Base-by-base conservation (phyloP, 2,797 vertebrate species). In the Sphenodon punctatus region DNA sequence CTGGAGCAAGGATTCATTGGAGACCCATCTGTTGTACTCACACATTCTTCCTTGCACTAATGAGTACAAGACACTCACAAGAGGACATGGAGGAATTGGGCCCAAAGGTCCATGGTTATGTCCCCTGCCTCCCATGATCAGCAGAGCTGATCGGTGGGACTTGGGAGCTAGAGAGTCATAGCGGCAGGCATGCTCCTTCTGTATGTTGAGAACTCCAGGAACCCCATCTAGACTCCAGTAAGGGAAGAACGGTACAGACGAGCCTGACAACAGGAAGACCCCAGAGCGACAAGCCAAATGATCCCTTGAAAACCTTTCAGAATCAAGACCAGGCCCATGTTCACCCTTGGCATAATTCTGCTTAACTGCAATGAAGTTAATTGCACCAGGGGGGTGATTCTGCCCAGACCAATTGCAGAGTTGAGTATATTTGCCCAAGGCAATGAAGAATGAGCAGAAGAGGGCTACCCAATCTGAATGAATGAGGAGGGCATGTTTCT, bases 71-170 rank as follows among this genome's bases (percentile, higher is more conserved):
- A 27, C 10, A 25, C 14, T 25, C 25, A 13, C 14, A 13, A 7
- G 8, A 6, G 7, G 23, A 3, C 60, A 59, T 49, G 74, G 32
- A 39, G 36, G 17, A 55, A 8, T 0, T 45, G 20, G 25, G 48
- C 32, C 1, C n/a, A n/a, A n/a, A n/a, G n/a, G n/a, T n/a, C n/a
- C n/a, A 8, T 61, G 51, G 15, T 36, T 9, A 9, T 89, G 60
- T 20, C 36, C 64, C 36, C 58, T 69, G 16, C 5, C 36, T 13
- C 20, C 4, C 0, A 4, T 39, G 45, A n/a, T 56, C 55, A 45
- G 0, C 0, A 3, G 39, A 48, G 27, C 32, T 55, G 55, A 16
- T 9, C n/a, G n/a, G n/a, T n/a, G n/a, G n/a, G n/a, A n/a, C n/a
- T n/a, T n/a, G n/a, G n/a, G n/a, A n/a, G n/a, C n/a, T n/a, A n/a